Percentiles rank a stretch among this genome's conserved stretches.
Evolutionary conservation across 2,797 vertebrate genomes (phyloP).

Genomic region (Serranus cabrilla): DNA sequence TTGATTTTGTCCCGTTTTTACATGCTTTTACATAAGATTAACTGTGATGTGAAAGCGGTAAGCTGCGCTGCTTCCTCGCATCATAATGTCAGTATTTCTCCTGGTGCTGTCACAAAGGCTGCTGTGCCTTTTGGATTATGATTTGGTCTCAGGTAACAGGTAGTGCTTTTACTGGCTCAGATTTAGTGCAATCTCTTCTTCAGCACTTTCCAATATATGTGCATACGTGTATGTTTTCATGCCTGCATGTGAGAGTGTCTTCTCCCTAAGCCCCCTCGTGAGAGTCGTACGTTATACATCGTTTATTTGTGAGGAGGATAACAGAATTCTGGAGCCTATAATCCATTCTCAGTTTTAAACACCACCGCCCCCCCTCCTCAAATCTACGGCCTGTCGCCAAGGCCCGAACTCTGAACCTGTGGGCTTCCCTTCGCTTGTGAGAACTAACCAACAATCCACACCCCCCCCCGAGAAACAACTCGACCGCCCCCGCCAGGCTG

Average conservation of each 20-base stretch:
- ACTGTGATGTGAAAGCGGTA: constrained; percentile 26
- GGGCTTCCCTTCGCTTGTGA: constrained; percentile 76
- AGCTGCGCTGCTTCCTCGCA: constrained; percentile 31
- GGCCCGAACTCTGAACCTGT: constrained; percentile 81
- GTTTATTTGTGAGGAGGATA: constrained; percentile 79
- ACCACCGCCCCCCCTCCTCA: constrained; percentile 81
- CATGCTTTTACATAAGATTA: constrained; percentile 6
- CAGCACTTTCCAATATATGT: constrained; percentile 1
- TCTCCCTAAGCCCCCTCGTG: constrained; percentile 51
- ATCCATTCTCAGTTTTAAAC: constrained; percentile 89
- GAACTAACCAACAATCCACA: constrained; percentile 57
- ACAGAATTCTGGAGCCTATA: constrained; percentile 75
- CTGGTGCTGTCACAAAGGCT: neutral
- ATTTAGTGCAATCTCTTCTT: constrained; percentile 11
- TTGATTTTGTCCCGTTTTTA: neutral
- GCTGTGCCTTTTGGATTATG: constrained; percentile 23
- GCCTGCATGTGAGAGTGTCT: constrained; percentile 53
- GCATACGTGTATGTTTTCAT: constrained; percentile 9
- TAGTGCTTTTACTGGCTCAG: constrained; percentile 5
- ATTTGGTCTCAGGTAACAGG: neutral
- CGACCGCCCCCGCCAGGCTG: constrained; percentile 74
- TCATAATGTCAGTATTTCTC: constrained; percentile 21
- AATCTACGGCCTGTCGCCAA: constrained; percentile 87
- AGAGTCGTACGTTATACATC: constrained; percentile 65
- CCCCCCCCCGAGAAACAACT: constrained; percentile 31